Conservation (phyloP, 2,888 invertebrate genomes). For the Drepana falcataria region DNA sequence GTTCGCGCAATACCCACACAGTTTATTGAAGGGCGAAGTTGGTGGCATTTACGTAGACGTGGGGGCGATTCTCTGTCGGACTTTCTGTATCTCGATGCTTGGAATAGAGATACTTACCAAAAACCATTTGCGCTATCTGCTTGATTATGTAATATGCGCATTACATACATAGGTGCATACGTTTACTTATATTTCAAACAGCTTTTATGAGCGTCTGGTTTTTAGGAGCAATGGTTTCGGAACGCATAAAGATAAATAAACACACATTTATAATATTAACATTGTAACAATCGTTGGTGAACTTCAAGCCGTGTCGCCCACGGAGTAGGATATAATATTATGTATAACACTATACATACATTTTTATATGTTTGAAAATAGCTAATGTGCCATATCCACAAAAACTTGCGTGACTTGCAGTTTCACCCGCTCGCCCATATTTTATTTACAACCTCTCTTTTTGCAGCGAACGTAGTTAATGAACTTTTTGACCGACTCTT, state of each 20-base stretch:
- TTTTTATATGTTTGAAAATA: too few species aligned
- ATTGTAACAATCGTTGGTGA: too few species aligned
- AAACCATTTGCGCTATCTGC: constrained; percentile 1
- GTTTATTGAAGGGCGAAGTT: constrained; percentile 45
- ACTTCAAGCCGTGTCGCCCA: too few species aligned
- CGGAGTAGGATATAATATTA: too few species aligned
- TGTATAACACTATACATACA: too few species aligned
- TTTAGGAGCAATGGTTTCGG: too few species aligned
- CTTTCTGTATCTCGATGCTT: constrained; percentile 24
- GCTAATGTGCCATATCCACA: not conserved
- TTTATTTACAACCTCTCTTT: not conserved
- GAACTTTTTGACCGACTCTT: not conserved
- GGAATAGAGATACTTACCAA: constrained; percentile 13
- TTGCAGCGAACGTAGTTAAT: not conserved
- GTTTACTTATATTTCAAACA: too few species aligned
- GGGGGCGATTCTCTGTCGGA: constrained; percentile 42
- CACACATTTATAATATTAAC: too few species aligned
- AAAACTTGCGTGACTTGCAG: not conserved
- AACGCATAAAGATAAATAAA: too few species aligned
- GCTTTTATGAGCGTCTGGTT: too few species aligned
- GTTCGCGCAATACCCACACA: constrained; percentile 42
- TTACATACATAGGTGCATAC: too few species aligned
- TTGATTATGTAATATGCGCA: too few species aligned
- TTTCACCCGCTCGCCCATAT: not conserved
- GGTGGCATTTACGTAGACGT: constrained; percentile 47